These are phyloP conservation scores for Geodia barretti DNA, from an alignment of 37 sponge, comb jelly and placozoan genomes.

Conservation along the genomic window DNA sequence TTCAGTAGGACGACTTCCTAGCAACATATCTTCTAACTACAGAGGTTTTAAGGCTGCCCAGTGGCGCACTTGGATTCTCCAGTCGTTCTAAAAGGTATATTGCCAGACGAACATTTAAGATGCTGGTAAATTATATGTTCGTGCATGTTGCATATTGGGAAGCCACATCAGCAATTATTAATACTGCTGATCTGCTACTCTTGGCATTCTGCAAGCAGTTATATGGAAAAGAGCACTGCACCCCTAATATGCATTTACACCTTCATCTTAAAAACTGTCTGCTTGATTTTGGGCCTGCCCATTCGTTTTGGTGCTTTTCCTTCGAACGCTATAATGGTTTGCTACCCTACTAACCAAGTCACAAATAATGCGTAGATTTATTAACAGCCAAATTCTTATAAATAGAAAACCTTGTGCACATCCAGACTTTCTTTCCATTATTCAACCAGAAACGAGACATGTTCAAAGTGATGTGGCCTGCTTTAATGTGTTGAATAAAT, in stretches of 20 bases:
- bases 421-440: too few species aligned
- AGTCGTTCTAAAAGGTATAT: constrained; percentile 1
- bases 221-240: constrained; percentile 10
- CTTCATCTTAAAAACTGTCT: constrained; percentile 27
- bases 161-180: not conserved
- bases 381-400: not conserved
- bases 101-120: constrained; percentile 1
- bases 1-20: not conserved
- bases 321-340: constrained; percentile 54
- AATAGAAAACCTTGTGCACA: too few species aligned
- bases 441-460: too few species aligned
- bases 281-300: constrained; percentile 40
- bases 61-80: constrained; percentile 38
- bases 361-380: constrained; percentile 16
- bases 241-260: constrained; percentile 39
- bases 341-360: not conserved
- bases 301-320: constrained; percentile 45
- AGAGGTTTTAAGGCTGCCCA: constrained; percentile 56
- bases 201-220: constrained; percentile 1
- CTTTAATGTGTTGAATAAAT: too few species aligned
- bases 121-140: constrained; percentile 15
- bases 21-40: not conserved
- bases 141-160: not conserved
- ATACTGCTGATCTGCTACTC: constrained; percentile 13
- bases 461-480: too few species aligned